Evolutionary conservation across 2,113 vertebrate genomes (phyloP), one percentile per base, ranked within the genome.

Genomic region (Cyprinodon tularosa): DNA sequence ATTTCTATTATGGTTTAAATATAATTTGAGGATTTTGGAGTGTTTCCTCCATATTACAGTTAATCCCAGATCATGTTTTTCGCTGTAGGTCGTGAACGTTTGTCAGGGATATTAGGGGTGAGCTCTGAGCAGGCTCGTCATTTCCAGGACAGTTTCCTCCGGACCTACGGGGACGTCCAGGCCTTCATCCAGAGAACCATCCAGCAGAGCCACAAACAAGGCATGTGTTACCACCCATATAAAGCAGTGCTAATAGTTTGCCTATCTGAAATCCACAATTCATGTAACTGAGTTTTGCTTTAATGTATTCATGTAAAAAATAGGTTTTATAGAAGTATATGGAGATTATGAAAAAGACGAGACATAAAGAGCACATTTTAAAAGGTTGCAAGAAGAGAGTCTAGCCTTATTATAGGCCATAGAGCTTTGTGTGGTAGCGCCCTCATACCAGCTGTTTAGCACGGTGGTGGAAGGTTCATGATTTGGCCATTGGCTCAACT

Each of bases 71-170:
- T 42, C 1, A 38, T 50, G 12, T 68, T 13, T 39, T 40, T 71
- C 44, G 5, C 11, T 77, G 14, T 69, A 99, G 97, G 97, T 71
- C 96, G 94, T 69, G 94, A 96, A 77, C 93, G 94, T 48, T 95
- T 99, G 5, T 96, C 97, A 4, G 91, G 93, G 76, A 96, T 96
- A 79, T 91, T 98, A 37, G 95, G 96, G 44, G 88, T 96, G 63
- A 94, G 94, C 59, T 60, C 93, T 61, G 85, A 89, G 74, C 94
- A 97, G 91, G 96, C 96, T 59, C 88, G 95, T 40, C 76, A 67
- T 17, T 97, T 98, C 91, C 93, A 96, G 91, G 96, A 96, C 81
- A 93, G 89, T 44, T 98, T 98, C 88, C 93, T 97, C 53, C 95
- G 96, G 77, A 96, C 95, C 65, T 98, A 96, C 86, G 96, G 87